These are phyloP conservation scores for Paracentrotus lividus DNA, from an alignment of 53 echinoderm and acorn worm species.

Conservation along the genomic window DNA sequence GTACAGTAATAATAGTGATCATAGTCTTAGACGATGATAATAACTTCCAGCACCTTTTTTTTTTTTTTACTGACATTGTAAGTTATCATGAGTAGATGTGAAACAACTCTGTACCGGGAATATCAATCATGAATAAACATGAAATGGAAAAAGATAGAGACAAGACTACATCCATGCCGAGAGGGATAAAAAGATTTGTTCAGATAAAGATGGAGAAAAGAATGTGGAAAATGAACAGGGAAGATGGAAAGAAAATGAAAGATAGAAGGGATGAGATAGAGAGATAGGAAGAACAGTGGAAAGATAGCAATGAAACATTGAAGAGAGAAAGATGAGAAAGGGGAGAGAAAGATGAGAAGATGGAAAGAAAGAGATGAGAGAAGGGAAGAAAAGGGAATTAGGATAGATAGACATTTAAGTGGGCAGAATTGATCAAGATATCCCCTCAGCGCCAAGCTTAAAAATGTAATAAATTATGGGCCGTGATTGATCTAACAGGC, in stretches of 20 bases:
- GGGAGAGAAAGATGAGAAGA: not conserved
- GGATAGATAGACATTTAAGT: not conserved
- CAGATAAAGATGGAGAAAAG: no score
- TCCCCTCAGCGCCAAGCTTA: not conserved
- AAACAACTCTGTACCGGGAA: no score
- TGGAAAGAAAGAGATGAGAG: not conserved
- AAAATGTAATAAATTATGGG: slow-evolving; percentile 15
- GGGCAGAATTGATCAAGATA: not conserved
- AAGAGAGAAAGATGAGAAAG: not conserved
- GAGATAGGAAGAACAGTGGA: not conserved
- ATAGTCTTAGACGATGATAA: no score
- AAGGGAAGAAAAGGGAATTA: not conserved
- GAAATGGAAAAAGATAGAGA: no score
- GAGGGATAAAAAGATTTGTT: no score
- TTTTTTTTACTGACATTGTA: no score
- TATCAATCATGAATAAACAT: no score
- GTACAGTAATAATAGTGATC: no score
- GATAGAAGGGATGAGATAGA: not conserved
- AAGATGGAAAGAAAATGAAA: not conserved
- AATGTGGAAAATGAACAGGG: not conserved
- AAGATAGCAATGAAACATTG: no score
- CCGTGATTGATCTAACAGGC: not conserved
- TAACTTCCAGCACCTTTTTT: no score
- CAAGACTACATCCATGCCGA: no score
- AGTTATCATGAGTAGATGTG: no score